Percentiles rank a stretch among this genome's conserved stretches.
These are phyloP conservation scores for Phragmatobia fuliginosa DNA, from an alignment of 2,888 invertebrate species.

Conservation along the genomic window DNA sequence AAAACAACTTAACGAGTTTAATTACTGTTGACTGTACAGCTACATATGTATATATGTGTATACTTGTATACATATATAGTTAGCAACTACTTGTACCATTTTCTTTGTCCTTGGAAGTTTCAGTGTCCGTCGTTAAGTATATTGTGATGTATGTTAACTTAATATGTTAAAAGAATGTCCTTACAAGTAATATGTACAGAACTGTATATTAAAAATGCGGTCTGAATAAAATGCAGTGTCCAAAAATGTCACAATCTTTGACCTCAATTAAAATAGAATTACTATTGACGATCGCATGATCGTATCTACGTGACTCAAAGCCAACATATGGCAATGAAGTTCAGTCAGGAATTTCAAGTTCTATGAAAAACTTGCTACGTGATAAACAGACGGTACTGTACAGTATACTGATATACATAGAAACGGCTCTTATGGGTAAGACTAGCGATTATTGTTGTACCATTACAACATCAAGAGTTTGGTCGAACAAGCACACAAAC, in stretches of 20 bases:
- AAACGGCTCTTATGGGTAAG: neutral
- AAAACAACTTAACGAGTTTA: slow-evolving; percentile 60
- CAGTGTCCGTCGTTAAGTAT: neutral
- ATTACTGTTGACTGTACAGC: slow-evolving; percentile 54
- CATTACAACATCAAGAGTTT: no score
- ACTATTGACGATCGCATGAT: neutral
- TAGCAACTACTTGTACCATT: neutral
- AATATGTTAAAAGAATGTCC: neutral
- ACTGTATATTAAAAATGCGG: neutral
- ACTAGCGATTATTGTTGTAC: no score
- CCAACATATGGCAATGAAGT: neutral
- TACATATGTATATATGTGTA: slow-evolving; percentile 8
- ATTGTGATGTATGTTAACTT: neutral
- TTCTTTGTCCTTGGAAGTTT: slow-evolving; percentile 5
- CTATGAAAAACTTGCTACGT: neutral
- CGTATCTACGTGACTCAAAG: neutral
- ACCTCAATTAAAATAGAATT: neutral
- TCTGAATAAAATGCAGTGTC: neutral
- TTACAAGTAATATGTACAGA: neutral
- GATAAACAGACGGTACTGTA: neutral
- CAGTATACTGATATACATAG: neutral
- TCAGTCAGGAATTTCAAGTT: neutral
- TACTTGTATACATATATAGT: neutral
- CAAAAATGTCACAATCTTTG: neutral
- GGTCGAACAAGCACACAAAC: no score